A percentile compares a stretch with the other conserved stretches of the same genome.
Conservation (phyloP, 2,113 vertebrate genomes). For the Marmota monax region DNA sequence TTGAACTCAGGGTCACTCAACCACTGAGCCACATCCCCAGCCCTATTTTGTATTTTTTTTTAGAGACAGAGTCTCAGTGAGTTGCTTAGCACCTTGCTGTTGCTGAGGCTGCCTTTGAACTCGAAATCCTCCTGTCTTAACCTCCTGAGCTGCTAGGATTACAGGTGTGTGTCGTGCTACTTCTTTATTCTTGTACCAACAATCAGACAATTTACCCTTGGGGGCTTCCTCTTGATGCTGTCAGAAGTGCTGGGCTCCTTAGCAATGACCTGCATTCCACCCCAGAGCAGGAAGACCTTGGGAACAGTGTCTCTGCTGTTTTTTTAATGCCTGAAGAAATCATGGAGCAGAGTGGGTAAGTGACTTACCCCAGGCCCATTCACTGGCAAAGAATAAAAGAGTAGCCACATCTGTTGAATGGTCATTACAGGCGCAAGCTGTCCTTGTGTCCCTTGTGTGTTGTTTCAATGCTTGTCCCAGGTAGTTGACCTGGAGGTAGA, state of each 20-base stretch:
- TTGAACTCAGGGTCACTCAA: no score
- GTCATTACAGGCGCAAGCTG: background rate
- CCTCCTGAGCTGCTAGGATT: no score
- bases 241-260: background rate
- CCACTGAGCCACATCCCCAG: no score
- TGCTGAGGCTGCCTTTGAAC: no score
- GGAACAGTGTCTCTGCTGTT: background rate
- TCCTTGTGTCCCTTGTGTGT: background rate
- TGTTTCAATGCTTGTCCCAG: background rate
- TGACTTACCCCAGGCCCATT: background rate
- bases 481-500: background rate
- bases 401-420: background rate
- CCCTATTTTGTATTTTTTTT: no score
- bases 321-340: background rate
- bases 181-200: background rate
- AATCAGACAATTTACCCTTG: background rate
- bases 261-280: background rate
- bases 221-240: background rate
- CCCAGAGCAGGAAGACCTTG: background rate
- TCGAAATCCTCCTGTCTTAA: no score
- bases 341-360: background rate
- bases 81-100: no score
- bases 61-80: no score
- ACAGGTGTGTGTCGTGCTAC: no score
- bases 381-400: background rate